Conservation (phyloP, 1,140 invertebrate species). For the Coptotermes formosanus region DNA sequence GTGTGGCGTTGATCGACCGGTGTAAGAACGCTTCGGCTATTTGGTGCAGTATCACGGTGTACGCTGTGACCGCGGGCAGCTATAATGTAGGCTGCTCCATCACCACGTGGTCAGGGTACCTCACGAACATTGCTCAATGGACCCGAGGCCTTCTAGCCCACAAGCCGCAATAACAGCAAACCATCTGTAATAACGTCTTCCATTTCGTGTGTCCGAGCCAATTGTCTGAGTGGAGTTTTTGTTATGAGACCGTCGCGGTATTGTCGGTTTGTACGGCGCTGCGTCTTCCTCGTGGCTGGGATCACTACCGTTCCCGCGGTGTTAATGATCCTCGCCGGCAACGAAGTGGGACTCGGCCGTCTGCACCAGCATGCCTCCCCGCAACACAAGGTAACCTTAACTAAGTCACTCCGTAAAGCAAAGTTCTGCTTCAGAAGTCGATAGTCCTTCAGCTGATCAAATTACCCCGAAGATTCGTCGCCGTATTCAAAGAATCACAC, state of each 20-base stretch:
- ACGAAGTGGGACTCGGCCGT: neutral
- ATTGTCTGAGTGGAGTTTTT: no score
- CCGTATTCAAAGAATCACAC: no score
- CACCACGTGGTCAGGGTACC: neutral
- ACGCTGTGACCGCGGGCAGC: no score
- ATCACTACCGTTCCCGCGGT: neutral
- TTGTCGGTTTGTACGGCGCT: neutral
- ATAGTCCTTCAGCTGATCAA: no score
- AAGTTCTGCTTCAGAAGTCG: no score
- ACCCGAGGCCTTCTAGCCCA: neutral
- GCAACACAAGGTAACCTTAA: no score
- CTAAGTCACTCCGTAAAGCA: no score
- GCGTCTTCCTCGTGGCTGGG: neutral
- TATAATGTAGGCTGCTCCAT: neutral
- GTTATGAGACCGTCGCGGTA: neutral
- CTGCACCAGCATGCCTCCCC: neutral
- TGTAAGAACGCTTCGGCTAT: no score
- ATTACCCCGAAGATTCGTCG: no score
- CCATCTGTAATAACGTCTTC: neutral
- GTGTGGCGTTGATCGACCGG: no score
- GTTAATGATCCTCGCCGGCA: neutral
- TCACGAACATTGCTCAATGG: conserved; percentile 1
- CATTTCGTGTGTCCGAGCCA: neutral
- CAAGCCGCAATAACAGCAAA: neutral
- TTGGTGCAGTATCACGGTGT: no score